Conservation (phyloP, 2,113 vertebrate genomes). For the Ailuropoda melanoleuca region DNA sequence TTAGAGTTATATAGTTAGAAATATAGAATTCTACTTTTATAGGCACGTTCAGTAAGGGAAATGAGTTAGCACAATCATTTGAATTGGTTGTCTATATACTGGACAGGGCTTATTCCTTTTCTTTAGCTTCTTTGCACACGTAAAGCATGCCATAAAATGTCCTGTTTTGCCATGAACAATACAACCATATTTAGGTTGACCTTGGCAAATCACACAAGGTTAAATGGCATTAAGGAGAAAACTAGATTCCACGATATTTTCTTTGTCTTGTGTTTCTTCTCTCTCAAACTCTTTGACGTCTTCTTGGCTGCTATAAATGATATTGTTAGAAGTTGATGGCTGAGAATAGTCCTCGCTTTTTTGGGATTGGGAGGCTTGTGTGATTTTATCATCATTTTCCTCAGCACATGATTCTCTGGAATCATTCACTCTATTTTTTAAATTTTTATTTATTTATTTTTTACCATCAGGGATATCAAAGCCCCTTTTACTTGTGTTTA, state of each 20-base stretch:
- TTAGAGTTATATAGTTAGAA: neutral
- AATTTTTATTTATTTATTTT: slow-evolving; percentile 57
- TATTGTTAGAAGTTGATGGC: slow-evolving; percentile 87
- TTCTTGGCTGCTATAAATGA: slow-evolving; percentile 87
- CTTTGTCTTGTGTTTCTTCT: slow-evolving; percentile 80
- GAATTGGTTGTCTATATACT: slow-evolving; percentile 95
- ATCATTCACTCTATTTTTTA: slow-evolving; percentile 59
- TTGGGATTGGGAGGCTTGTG: slow-evolving; percentile 80
- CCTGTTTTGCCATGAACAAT: slow-evolving; percentile 96
- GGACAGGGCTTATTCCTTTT: slow-evolving; percentile 96
- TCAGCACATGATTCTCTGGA: slow-evolving; percentile 72
- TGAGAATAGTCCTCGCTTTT: slow-evolving; percentile 87
- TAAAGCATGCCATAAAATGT: slow-evolving; percentile 95
- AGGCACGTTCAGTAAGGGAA: slow-evolving; percentile 84
- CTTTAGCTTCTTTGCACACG: slow-evolving; percentile 95
- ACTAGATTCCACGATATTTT: slow-evolving; percentile 84
- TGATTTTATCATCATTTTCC: slow-evolving; percentile 77
- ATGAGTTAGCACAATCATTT: slow-evolving; percentile 94
- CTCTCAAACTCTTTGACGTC: slow-evolving; percentile 87
- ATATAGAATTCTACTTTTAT: slow-evolving; percentile 6
- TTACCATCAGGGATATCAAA: slow-evolving; percentile 96
- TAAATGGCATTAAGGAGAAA: slow-evolving; percentile 90
- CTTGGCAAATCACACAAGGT: slow-evolving; percentile 97
- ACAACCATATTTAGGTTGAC: slow-evolving; percentile 95
- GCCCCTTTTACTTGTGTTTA: slow-evolving; percentile 83